Percentiles rank a stretch among this genome's conserved stretches.
These are phyloP conservation scores for Microcebus ravelobensis DNA, from an alignment of 2,113 vertebrate species.

Conservation along the genomic window DNA sequence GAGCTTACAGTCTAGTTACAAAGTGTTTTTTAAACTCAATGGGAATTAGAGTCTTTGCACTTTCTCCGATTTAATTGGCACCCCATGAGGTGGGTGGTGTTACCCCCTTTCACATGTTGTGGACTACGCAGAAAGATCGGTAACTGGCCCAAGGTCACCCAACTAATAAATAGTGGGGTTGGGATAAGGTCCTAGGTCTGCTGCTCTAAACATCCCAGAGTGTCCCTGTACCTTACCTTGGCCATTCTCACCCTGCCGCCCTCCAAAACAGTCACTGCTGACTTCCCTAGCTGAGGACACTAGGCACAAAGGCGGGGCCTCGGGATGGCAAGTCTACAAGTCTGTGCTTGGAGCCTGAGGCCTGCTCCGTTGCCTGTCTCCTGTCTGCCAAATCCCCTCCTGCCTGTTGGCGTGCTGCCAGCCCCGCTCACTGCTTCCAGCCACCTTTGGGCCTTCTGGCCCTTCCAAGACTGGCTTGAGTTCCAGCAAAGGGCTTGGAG, in stretches of 20 bases:
- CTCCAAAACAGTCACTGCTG: background rate
- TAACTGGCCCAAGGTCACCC: background rate
- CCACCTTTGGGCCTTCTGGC: background rate
- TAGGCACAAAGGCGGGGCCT: background rate
- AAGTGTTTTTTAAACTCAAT: background rate
- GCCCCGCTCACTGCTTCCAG: background rate
- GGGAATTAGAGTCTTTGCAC: background rate
- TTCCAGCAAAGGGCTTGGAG: conserved; percentile 10
- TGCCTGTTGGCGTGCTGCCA: background rate
- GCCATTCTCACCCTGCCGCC: background rate
- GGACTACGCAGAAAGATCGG: background rate
- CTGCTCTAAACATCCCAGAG: too few relatives aligned
- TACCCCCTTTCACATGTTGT: background rate
- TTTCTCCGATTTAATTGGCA: background rate
- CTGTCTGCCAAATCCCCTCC: background rate
- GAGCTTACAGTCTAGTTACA: background rate
- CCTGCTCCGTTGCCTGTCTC: background rate
- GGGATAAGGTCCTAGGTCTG: too few relatives aligned
- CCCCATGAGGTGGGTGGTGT: too few relatives aligned
- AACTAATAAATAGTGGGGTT: background rate
- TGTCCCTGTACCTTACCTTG: background rate
- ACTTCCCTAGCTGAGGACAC: background rate
- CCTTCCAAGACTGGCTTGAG: background rate
- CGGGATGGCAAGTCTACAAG: background rate
- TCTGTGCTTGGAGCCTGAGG: background rate